Evolutionary conservation across 2,113 vertebrate genomes (phyloP).

Genomic region (Columba janthina): DNA sequence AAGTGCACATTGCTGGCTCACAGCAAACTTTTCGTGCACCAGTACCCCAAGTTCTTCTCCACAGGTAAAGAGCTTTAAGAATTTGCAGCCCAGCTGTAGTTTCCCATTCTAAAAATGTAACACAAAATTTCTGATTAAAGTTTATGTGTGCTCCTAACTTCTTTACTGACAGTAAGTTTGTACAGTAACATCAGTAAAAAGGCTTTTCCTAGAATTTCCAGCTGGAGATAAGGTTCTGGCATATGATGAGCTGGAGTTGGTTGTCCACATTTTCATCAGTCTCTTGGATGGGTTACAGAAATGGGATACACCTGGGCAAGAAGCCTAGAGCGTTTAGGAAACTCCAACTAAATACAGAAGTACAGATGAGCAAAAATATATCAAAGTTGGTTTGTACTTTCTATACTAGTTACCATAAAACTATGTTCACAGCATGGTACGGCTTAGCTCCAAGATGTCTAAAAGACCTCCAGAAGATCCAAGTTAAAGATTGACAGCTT

Average conservation of each 20-base stretch:
- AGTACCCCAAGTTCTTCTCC: background rate
- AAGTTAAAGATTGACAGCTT: background rate
- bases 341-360: background rate
- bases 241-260: background rate
- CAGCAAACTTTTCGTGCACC: background rate
- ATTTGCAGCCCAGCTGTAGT: background rate
- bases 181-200: background rate
- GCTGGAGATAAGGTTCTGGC: background rate
- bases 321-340: background rate
- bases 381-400: background rate
- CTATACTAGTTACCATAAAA: background rate
- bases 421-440: background rate
- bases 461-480: background rate
- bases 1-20: background rate
- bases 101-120: background rate
- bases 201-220: background rate
- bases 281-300: background rate
- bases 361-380: background rate
- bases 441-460: background rate
- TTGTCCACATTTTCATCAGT: background rate
- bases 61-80: background rate
- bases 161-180: background rate
- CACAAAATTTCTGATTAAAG: background rate
- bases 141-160: background rate
- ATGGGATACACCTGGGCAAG: conserved; percentile 1